These are phyloP conservation scores for Irena cyanogastra DNA, from an alignment of 2,113 vertebrate species.

Conservation along the genomic window DNA sequence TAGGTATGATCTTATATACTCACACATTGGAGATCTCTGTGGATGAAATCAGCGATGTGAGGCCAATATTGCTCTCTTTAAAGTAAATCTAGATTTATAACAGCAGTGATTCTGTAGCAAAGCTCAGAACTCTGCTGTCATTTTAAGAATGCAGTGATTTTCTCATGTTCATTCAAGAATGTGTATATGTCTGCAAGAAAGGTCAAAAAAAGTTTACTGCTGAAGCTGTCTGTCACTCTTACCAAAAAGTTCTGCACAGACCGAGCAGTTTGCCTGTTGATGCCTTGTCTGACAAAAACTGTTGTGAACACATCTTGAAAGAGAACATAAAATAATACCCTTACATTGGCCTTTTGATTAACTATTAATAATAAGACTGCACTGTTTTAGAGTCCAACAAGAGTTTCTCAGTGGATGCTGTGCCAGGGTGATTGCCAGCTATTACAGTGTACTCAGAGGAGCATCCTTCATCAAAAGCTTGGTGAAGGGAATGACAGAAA, in stretches of 20 bases:
- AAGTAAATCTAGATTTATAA: neutral
- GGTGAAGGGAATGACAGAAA: neutral
- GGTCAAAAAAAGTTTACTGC: neutral
- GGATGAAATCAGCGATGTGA: neutral
- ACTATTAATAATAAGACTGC: constrained; percentile 31
- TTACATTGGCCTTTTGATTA: constrained; percentile 63
- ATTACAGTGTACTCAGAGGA: constrained; percentile 11
- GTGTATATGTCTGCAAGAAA: neutral
- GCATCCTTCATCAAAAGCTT: neutral
- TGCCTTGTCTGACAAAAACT: constrained; percentile 46
- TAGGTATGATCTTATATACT: neutral
- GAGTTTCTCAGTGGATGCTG: constrained; percentile 17
- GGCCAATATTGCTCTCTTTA: neutral
- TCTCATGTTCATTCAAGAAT: neutral
- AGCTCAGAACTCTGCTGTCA: neutral
- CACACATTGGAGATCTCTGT: neutral
- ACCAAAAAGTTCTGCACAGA: neutral
- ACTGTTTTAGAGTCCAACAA: constrained; percentile 41
- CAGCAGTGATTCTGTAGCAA: neutral
- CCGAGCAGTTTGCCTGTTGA: neutral
- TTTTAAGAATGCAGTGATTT: neutral
- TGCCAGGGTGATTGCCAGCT: constrained; percentile 37
- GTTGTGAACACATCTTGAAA: constrained; percentile 40
- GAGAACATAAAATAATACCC: constrained; percentile 47
- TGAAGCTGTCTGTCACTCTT: neutral